phyloP scores from a whole-genome alignment of 1,140 invertebrate species.

The Heliconius congener region DNA sequence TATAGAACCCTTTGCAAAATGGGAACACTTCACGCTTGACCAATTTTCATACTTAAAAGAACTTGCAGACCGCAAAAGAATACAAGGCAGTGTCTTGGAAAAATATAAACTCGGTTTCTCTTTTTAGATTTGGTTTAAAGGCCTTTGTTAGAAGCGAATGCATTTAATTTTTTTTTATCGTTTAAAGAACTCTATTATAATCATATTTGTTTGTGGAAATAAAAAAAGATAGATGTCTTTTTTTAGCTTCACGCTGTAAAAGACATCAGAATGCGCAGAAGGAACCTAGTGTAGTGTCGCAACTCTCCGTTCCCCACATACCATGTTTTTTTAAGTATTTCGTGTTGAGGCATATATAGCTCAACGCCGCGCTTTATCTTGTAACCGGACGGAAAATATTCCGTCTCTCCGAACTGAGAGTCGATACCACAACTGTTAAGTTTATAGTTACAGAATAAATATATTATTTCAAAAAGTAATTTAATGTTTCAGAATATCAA shows the following conservation, averaged over 20 bases:
- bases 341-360: background rate
- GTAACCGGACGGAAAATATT: no score
- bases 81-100: slow-evolving; percentile 7
- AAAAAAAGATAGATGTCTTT: background rate
- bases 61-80: background rate
- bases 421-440: no score
- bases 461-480: no score
- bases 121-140: slow-evolving; percentile 3
- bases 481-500: no score
- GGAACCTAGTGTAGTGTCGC: background rate
- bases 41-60: slow-evolving; percentile 9
- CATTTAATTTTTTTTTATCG: slow-evolving; percentile 3
- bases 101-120: slow-evolving; percentile 1
- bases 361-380: background rate
- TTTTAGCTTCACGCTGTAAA: background rate
- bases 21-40: background rate
- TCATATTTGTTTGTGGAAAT: background rate
- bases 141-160: background rate
- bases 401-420: no score
- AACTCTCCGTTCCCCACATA: background rate
- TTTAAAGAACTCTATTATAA: background rate
- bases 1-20: background rate
- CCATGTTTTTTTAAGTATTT: background rate
- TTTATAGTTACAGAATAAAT: no score
- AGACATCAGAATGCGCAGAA: background rate